Evolutionary conservation across 2,113 vertebrate genomes (phyloP).

Genomic region (Tyrannus savana): DNA sequence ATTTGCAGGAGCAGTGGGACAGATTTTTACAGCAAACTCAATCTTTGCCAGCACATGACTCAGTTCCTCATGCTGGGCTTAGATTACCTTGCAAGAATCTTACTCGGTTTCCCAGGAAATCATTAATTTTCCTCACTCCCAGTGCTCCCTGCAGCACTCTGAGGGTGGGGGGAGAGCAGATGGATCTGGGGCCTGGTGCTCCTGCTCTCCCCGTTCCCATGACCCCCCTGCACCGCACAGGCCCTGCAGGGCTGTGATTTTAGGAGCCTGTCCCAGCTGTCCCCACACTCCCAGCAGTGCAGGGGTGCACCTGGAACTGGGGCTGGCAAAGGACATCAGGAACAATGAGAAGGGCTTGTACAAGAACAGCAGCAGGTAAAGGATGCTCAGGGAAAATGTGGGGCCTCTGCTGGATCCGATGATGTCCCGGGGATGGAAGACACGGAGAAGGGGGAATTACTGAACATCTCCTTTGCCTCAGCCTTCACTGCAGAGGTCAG

Average conservation of each 20-base stretch:
- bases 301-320: too few relatives aligned
- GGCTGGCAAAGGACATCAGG: too few relatives aligned
- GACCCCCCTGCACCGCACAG: not conserved
- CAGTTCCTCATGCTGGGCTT: not conserved
- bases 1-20: not conserved
- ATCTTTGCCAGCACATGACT: not conserved
- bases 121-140: not conserved
- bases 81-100: not conserved
- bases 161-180: not conserved
- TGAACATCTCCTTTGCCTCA: too few relatives aligned
- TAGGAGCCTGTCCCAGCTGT: not conserved
- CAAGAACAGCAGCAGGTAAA: too few relatives aligned
- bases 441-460: too few relatives aligned
- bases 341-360: too few relatives aligned
- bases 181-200: not conserved
- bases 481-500: too few relatives aligned
- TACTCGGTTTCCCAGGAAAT: not conserved
- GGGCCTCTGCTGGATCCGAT: too few relatives aligned
- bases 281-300: not conserved
- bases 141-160: not conserved
- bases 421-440: too few relatives aligned
- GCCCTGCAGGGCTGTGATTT: not conserved
- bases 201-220: accelerated
- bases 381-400: too few relatives aligned
- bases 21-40: not conserved